These are phyloP conservation scores for Callocephalon fimbriatum DNA, from an alignment of 2,113 vertebrate species.

Conservation along the genomic window DNA sequence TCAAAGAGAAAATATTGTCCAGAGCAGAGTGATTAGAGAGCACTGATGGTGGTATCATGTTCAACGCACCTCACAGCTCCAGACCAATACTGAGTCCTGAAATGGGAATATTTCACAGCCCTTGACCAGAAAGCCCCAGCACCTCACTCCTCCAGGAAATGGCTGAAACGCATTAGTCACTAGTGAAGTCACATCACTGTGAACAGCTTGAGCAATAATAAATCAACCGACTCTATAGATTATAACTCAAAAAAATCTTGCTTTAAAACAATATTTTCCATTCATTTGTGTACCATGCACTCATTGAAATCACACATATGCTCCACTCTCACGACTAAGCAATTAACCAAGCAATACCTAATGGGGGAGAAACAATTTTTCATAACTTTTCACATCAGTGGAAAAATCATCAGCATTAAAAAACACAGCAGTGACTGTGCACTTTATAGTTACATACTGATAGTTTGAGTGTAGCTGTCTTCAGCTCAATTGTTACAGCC, in stretches of 20 bases:
- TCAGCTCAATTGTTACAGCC: neutral
- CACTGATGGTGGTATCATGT: rapidly evolving
- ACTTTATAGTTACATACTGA: neutral
- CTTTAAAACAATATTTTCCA: neutral
- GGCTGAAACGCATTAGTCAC: neutral
- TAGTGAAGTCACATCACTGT: neutral
- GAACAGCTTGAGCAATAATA: neutral
- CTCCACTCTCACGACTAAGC: neutral
- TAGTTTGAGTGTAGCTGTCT: neutral
- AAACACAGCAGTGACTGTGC: neutral
- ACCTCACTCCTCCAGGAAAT: neutral
- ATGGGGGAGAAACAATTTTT: neutral
- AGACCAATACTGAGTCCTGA: neutral
- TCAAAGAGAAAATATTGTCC: neutral
- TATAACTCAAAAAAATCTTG: neutral
- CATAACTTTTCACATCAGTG: neutral
- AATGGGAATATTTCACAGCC: neutral
- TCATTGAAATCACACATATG: neutral
- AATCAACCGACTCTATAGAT: neutral
- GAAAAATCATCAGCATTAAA: neutral
- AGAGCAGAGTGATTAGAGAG: neutral
- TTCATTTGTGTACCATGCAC: neutral
- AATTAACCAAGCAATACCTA: neutral
- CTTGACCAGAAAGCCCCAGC: neutral
- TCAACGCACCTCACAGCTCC: neutral